Evolutionary conservation across 2,797 vertebrate genomes (phyloP).

Genomic region (Coreius guichenoti): DNA sequence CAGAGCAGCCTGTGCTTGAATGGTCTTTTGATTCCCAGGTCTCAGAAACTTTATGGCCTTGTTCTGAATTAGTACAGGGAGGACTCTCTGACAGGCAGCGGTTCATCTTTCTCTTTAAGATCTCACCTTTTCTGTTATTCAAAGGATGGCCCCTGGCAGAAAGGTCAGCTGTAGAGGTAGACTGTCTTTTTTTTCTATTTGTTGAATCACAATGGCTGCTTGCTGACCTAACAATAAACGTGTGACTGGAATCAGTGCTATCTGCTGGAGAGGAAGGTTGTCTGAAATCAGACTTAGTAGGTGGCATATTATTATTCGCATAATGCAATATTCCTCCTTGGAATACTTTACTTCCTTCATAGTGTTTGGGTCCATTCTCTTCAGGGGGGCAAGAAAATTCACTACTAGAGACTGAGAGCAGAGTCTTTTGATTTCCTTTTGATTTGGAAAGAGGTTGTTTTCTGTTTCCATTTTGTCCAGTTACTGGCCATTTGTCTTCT

Average conservation of each 20-base stretch:
- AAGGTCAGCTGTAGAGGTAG: conserved; percentile 75
- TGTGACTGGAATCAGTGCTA: conserved; percentile 81
- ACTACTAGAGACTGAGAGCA: conserved; percentile 70
- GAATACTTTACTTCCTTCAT: conserved; percentile 18
- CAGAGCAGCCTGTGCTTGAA: conserved; percentile 29
- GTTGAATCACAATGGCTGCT: conserved; percentile 64
- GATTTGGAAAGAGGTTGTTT: conserved; percentile 58
- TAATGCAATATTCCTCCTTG: conserved; percentile 37
- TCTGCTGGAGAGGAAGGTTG: conserved; percentile 76
- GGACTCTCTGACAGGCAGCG: conserved; percentile 56
- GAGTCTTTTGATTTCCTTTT: conserved; percentile 65
- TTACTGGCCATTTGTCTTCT: conserved; percentile 71
- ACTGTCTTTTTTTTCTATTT: conserved; percentile 67
- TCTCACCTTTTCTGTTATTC: conserved; percentile 62
- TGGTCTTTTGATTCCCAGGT: conserved; percentile 46
- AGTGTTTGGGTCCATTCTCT: conserved; percentile 44
- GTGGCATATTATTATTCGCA: conserved; percentile 15
- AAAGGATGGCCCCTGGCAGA: conserved; percentile 67
- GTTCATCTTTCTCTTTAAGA: conserved; percentile 55
- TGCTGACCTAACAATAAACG: conserved; percentile 77
- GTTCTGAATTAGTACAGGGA: conserved; percentile 50
- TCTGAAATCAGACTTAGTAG: conserved; percentile 18
- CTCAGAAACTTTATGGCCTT: conserved; percentile 42
- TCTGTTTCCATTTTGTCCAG: conserved; percentile 59
- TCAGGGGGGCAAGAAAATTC: conserved; percentile 73